phyloP scores from a whole-genome alignment of 2,888 invertebrate species.

The Vanessa cardui region DNA sequence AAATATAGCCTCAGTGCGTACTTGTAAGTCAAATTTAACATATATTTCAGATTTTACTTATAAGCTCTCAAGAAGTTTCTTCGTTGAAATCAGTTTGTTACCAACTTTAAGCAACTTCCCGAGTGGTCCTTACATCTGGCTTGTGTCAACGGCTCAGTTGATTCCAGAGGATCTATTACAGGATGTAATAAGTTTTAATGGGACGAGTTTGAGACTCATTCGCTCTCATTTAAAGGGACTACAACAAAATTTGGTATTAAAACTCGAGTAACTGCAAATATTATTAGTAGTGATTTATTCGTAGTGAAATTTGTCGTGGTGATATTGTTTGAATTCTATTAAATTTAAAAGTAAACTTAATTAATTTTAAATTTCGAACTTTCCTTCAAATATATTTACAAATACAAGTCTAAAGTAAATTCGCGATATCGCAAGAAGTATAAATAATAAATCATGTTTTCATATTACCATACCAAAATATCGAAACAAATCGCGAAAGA shows the following conservation, averaged over 20 bases:
- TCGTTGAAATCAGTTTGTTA: constrained; percentile 32
- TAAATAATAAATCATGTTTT: constrained; percentile 12
- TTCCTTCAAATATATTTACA: too few species aligned
- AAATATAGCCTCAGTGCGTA: neutral
- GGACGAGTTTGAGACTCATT: constrained; percentile 33
- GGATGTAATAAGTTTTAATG: constrained; percentile 38
- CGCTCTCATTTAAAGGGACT: constrained; percentile 31
- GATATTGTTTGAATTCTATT: neutral
- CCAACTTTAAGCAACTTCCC: constrained; percentile 24
- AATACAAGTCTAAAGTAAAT: constrained; percentile 2
- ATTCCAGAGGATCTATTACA: constrained; percentile 36
- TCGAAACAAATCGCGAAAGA: constrained; percentile 28
- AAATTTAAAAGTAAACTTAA: neutral
- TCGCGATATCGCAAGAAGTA: constrained; percentile 15
- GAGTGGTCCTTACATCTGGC: constrained; percentile 35
- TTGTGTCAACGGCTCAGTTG: constrained; percentile 34
- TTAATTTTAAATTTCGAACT: neutral
- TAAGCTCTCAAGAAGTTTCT: constrained; percentile 22
- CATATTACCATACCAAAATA: constrained; percentile 31
- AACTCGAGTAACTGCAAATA: constrained; percentile 5
- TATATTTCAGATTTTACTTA: constrained; percentile 18
- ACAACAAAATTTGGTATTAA: constrained; percentile 24
- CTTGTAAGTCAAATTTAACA: neutral
- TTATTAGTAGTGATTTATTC: neutral
- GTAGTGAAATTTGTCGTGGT: neutral